Base-by-base conservation (phyloP, 2,113 vertebrate genomes). In the Cyprinodon brontotheroides region DNA sequence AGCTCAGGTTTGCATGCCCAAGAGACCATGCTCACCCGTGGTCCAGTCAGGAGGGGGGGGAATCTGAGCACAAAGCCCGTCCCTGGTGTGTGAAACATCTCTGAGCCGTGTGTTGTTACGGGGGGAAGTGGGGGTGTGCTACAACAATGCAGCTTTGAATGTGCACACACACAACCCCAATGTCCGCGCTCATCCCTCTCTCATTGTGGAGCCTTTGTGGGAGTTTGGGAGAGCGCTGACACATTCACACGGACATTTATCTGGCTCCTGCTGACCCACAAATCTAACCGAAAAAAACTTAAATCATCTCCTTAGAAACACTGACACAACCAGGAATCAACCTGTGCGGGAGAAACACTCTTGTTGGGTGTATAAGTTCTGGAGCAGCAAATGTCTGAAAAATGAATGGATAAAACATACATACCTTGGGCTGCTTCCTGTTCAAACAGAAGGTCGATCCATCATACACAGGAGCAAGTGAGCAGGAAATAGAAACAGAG, bases 401-500 rank as follows among this genome's bases (percentile, higher is more conserved):
- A 39, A 64, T 9, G 40, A 65, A 66, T 39, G 41, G 48, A 70
- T 79, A 47, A 84, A 71, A 71, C 17, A 20, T 68, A 89, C 93
- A 82, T 94, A 95, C 94, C 94, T 95, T 95, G 4, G 94, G 41
- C 79, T 94, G 94, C 90, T 94, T 95, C 81, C 94, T 94, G 90
- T 10, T 68, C 70, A 47, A 61, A 29, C 38, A 74, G 57, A 70
- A 8, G 37, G 43, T 20, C 68, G 40, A 68, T 65, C 81, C 87
- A 77, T 77, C 69, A 70, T 29, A 45, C 59, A 63, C 2, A 68
- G 68, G 37, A n/a, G 45, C 4, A 9, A 45, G 40, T 41, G 65
- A 77, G n/a, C 70, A 74, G 64, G 59, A 45, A 76, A 69, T n/a
- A 74, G 22, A 75, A n/a, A 79, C 63, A 82, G 41, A 82, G 50